phyloP scores from a whole-genome alignment of 2,113 vertebrate species.

The Progne subis region DNA sequence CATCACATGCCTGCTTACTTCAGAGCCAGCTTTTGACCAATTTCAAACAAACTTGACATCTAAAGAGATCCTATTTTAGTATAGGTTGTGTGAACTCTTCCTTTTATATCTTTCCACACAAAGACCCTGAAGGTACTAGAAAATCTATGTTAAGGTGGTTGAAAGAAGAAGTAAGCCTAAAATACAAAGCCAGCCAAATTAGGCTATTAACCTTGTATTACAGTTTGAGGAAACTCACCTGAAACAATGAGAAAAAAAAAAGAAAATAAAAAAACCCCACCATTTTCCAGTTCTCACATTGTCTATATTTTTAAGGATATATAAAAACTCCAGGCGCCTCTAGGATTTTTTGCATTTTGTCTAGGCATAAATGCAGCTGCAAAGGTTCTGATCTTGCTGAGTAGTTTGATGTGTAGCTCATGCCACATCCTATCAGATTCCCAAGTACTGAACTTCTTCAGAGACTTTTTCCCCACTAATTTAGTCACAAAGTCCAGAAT shows the following conservation, averaged over 20 bases:
- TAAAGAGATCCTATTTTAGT: neutral
- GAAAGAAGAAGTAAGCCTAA: neutral
- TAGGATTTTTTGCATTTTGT: neutral
- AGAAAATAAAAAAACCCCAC: rapidly evolving
- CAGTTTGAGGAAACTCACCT: neutral
- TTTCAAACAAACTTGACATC: neutral
- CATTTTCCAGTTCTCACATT: neutral
- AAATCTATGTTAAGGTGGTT: neutral
- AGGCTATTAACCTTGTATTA: neutral
- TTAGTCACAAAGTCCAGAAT: neutral
- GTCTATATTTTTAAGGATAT: neutral
- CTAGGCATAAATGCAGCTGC: neutral
- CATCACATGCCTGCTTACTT: neutral
- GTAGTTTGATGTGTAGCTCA: rapidly evolving
- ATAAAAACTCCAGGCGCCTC: neutral
- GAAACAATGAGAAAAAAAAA: neutral
- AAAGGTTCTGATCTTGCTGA: neutral
- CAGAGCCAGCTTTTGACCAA: neutral
- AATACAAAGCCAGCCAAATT: neutral
- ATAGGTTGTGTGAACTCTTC: neutral
- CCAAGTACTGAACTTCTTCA: neutral
- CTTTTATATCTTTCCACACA: neutral
- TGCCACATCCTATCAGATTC: neutral
- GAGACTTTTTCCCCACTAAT: neutral
- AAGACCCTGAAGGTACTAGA: neutral